Evolutionary conservation across 2,888 invertebrate species (phyloP).

Genomic region (Lasiommata megera): DNA sequence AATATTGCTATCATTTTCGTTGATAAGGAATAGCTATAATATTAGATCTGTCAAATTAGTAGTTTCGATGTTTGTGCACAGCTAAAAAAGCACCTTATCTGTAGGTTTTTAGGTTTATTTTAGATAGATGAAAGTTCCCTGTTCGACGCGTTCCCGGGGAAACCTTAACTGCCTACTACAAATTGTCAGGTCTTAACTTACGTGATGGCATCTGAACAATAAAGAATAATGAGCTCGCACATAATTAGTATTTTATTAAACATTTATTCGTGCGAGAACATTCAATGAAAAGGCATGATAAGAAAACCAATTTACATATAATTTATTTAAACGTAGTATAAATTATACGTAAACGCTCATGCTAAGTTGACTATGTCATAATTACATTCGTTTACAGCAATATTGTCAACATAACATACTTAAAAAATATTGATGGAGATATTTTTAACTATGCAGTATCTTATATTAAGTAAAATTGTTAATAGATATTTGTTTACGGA

Average conservation of each 20-base stretch:
- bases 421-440: slow-evolving; percentile 53
- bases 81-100: not conserved
- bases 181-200: not conserved
- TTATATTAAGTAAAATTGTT: too few relatives aligned
- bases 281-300: slow-evolving; percentile 36
- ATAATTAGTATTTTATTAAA: not conserved
- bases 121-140: not conserved
- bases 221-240: slow-evolving; percentile 10
- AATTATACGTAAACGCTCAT: slow-evolving; percentile 61
- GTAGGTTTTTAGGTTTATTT: not conserved
- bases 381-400: slow-evolving; percentile 19
- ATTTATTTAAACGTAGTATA: slow-evolving; percentile 49
- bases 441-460: slow-evolving; percentile 36
- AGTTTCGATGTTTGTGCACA: too few relatives aligned
- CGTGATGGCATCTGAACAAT: not conserved
- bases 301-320: slow-evolving; percentile 50
- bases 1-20: too few relatives aligned
- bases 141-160: not conserved
- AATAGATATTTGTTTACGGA: too few relatives aligned
- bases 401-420: slow-evolving; percentile 49
- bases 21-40: too few relatives aligned
- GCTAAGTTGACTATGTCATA: slow-evolving; percentile 50
- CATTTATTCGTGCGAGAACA: slow-evolving; percentile 67
- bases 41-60: too few relatives aligned
- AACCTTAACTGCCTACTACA: not conserved